These are phyloP conservation scores for Eupithecia subumbrata DNA, from an alignment of 2,888 invertebrate species.

Conservation along the genomic window DNA sequence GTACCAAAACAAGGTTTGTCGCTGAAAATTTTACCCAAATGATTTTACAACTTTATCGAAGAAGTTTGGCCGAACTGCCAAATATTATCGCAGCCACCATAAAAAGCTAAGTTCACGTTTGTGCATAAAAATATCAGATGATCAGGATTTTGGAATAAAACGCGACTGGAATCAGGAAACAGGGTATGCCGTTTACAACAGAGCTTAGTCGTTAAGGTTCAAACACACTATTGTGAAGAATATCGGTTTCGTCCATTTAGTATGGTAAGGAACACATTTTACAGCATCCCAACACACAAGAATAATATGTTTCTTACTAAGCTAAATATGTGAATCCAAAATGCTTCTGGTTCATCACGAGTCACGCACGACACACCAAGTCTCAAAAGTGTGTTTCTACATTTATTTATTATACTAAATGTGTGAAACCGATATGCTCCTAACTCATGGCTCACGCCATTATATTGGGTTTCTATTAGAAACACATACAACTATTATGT, in stretches of 20 bases:
- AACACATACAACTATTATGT: neutral
- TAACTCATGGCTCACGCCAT: neutral
- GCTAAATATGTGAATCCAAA: too few species aligned
- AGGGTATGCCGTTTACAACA: conserved; percentile 69
- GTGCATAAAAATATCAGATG: conserved; percentile 40
- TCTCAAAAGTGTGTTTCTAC: neutral
- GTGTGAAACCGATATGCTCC: neutral
- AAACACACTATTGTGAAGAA: neutral
- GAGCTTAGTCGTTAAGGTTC: conserved; percentile 62
- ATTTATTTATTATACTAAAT: neutral
- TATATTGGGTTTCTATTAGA: neutral
- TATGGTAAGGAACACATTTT: neutral
- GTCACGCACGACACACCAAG: neutral
- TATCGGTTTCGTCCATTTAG: neutral
- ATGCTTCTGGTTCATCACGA: neutral
- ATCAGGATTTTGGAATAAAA: conserved; percentile 67
- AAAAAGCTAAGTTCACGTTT: conserved; percentile 24
- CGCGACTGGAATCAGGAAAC: conserved; percentile 72
- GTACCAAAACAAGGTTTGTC: neutral
- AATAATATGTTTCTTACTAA: neutral
- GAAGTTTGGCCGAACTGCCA: conserved; percentile 11
- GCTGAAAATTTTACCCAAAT: conserved; percentile 7
- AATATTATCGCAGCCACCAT: conserved; percentile 9
- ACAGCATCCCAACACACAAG: neutral
- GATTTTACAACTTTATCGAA: conserved; percentile 9